Evolutionary conservation across 2,113 vertebrate genomes (phyloP).

Genomic region (Odontesthes bonariensis): DNA sequence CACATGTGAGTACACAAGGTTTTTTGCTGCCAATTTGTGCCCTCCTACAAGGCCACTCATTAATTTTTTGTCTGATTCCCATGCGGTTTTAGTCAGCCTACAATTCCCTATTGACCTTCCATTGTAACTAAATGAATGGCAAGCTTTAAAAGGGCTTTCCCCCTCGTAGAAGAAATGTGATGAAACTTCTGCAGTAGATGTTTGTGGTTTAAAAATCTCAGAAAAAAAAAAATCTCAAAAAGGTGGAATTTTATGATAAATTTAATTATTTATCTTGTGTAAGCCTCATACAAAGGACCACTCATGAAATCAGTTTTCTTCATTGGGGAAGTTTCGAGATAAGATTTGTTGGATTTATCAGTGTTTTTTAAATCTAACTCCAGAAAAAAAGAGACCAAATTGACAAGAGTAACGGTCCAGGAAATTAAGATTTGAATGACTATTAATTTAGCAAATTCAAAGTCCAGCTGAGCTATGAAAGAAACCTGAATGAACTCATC

Average conservation of each 20-base stretch:
- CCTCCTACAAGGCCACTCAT: background rate
- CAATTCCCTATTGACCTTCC: background rate
- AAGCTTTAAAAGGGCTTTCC: background rate
- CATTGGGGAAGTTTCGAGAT: background rate
- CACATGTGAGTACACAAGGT: constrained; percentile 1
- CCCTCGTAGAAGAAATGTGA: background rate
- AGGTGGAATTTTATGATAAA: background rate
- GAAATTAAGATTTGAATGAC: too few species aligned
- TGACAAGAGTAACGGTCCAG: too few species aligned
- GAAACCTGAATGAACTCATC: too few species aligned
- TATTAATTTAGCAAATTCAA: too few species aligned
- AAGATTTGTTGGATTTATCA: too few species aligned
- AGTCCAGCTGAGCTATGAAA: too few species aligned
- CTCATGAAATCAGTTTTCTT: background rate
- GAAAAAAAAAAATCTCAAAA: background rate
- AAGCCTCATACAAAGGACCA: background rate
- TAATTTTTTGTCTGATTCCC: background rate
- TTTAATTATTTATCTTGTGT: background rate
- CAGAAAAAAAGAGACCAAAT: too few species aligned
- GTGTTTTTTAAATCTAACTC: too few species aligned
- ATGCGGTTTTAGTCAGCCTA: background rate
- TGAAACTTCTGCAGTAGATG: background rate
- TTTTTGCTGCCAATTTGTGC: constrained; percentile 14
- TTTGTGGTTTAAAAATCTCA: background rate
- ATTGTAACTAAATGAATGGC: background rate